Percentiles rank a stretch among this genome's conserved stretches.
phyloP scores from a whole-genome alignment of 2,113 vertebrate species.

The Geococcyx californianus region DNA sequence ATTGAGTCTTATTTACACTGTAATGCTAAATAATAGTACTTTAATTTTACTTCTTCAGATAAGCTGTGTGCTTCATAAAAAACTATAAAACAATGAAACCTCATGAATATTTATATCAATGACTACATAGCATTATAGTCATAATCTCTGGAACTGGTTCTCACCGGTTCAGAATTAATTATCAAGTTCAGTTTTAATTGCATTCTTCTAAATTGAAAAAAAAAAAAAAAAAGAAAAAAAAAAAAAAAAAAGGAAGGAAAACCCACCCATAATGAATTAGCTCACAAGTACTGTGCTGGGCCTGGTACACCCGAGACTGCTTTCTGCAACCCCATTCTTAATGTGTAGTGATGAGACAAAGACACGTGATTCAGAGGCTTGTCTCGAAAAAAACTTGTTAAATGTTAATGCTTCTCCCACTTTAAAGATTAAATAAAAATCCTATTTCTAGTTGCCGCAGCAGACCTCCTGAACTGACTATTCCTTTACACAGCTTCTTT shows the following conservation, averaged over 20 bases:
- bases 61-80: conserved; percentile 75
- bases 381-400: conserved; percentile 61
- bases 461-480: not conserved
- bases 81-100: conserved; percentile 77
- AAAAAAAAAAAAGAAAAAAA: not conserved
- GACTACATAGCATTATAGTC: conserved; percentile 78
- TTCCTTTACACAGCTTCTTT: not conserved
- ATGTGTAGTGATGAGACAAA: conserved; percentile 61
- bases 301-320: conserved; percentile 47
- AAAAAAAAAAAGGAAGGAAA: not conserved
- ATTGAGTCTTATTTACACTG: conserved; percentile 72
- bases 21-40: conserved; percentile 78
- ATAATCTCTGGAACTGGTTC: conserved; percentile 83
- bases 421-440: conserved; percentile 3
- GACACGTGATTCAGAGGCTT: conserved; percentile 48
- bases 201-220: conserved; percentile 79
- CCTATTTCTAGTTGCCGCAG: not conserved
- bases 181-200: conserved; percentile 84
- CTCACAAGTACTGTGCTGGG: conserved; percentile 69
- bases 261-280: conserved; percentile 69
- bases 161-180: conserved; percentile 84
- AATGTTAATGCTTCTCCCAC: not conserved
- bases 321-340: conserved; percentile 69
- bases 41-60: conserved; percentile 80
- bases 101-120: conserved; percentile 86